phyloP scores from a whole-genome alignment of 2,888 invertebrate genomes.

The Agonopterix alstromeriana region DNA sequence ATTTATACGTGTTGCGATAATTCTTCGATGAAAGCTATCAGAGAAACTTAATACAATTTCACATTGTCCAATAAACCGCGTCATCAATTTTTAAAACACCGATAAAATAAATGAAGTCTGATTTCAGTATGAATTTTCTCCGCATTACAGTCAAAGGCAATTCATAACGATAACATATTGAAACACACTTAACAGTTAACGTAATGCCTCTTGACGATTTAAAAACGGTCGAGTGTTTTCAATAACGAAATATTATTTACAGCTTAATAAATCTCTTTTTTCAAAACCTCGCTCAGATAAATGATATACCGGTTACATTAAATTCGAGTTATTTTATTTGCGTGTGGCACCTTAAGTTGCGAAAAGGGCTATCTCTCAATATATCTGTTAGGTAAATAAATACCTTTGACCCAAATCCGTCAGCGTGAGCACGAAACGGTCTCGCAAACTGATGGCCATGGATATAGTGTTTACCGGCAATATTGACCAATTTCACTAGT shows the following conservation, averaged over 20 bases:
- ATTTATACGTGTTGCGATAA: slow-evolving; percentile 5
- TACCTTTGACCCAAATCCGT: slow-evolving; percentile 59
- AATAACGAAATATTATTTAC: slow-evolving; percentile 49
- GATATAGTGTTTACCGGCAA: slow-evolving; percentile 22
- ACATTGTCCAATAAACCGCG: slow-evolving; percentile 16
- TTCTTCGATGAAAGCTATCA: slow-evolving; percentile 10
- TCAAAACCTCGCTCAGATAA: slow-evolving; percentile 24
- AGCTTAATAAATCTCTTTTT: slow-evolving; percentile 46
- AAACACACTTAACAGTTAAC: slow-evolving; percentile 52
- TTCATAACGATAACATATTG: slow-evolving; percentile 55
- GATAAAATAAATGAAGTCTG: slow-evolving; percentile 38
- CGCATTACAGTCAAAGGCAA: slow-evolving; percentile 36
- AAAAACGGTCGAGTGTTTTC: slow-evolving; percentile 38
- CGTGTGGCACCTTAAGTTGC: slow-evolving; percentile 33
- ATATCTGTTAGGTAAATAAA: slow-evolving; percentile 59
- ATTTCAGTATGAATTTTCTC: slow-evolving; percentile 41
- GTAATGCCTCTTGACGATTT: slow-evolving; percentile 50
- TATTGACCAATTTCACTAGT: slow-evolving; percentile 28
- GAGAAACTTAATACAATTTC: slow-evolving; percentile 14
- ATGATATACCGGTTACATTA: slow-evolving; percentile 30
- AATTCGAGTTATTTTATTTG: slow-evolving; percentile 32
- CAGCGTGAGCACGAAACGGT: slow-evolving; percentile 37
- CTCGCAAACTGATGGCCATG: slow-evolving; percentile 36
- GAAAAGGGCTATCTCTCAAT: slow-evolving; percentile 38
- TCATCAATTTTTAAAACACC: slow-evolving; percentile 32